Evolutionary conservation across 2,888 invertebrate genomes (phyloP).

Genomic region (Troglohyphantes excavatus): DNA sequence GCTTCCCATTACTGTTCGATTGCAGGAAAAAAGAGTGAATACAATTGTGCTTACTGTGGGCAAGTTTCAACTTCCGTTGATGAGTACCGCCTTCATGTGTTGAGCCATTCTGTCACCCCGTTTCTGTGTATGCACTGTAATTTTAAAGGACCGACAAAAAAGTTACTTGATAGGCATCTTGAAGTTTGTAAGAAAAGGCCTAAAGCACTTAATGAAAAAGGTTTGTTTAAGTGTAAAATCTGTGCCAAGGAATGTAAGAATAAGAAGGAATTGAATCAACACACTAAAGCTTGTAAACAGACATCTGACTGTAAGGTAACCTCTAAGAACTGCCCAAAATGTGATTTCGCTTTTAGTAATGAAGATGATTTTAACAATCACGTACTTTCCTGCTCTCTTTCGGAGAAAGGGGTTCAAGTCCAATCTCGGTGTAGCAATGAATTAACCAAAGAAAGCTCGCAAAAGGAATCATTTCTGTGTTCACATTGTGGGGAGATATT

Average conservation of each 20-base stretch:
- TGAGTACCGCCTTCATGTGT: slow-evolving; percentile 65
- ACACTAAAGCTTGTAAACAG: slow-evolving; percentile 42
- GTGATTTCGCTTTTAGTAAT: slow-evolving; percentile 21
- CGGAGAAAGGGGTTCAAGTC: neutral
- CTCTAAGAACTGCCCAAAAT: slow-evolving; percentile 20
- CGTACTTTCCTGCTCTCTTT: neutral
- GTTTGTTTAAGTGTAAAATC: slow-evolving; percentile 19
- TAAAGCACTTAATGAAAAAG: slow-evolving; percentile 23
- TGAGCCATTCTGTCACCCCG: slow-evolving; percentile 65
- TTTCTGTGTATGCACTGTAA: slow-evolving; percentile 65
- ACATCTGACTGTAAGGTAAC: neutral
- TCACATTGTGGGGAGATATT: slow-evolving; percentile 40
- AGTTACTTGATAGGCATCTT: slow-evolving; percentile 53
- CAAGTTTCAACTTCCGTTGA: slow-evolving; percentile 61
- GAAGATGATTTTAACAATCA: slow-evolving; percentile 33
- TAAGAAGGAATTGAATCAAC: slow-evolving; percentile 44
- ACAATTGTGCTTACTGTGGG: slow-evolving; percentile 72
- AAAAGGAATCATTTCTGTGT: slow-evolving; percentile 36
- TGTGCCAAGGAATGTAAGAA: slow-evolving; percentile 27
- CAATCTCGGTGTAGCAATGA: neutral
- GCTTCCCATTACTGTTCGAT: slow-evolving; percentile 30
- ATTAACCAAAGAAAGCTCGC: neutral
- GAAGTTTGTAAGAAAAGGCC: slow-evolving; percentile 53
- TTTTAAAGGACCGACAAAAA: slow-evolving; percentile 49
- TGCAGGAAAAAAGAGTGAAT: slow-evolving; percentile 39